Evolutionary conservation across 30 jellyfish, hydroid and myxozoan genomes (phyloP), one percentile per base, ranked within the genome.

Genomic region (Rhopilema esculentum): DNA sequence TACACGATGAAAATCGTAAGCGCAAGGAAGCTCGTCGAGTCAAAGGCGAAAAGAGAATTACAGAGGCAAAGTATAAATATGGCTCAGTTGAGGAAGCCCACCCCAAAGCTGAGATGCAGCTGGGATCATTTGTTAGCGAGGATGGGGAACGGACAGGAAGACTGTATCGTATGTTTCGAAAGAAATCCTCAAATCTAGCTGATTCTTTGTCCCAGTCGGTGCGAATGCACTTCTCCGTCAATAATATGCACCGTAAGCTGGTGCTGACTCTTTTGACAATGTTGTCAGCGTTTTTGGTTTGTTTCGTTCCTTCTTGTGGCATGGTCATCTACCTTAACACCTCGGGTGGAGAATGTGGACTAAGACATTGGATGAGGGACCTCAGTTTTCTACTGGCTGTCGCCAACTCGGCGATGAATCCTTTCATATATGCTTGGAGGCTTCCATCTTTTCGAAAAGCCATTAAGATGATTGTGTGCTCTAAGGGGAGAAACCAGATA

Each of bases 361-460:
- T 64, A 79, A 63, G 89, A 48, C 89, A 84, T 32, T 84, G 93
- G 93, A 27, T 84, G 80, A 26, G 84, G 27, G 93, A 84, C 69
- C 31, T 84, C 52, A 53, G n/a, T 0, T 84, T 84, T 27, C 75
- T 51, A 50, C 84, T 84, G 31, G 93, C 93, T 19, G 30, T 84
- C 53, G 63, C 93, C 17, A 74, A 74, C 49, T 84, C 93, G 6
- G 84, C 84, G 18, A 63, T 84, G 49, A 84, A 84, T 53, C 93
- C 93, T 2, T 84, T 84, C 57, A 84, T 84, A 1, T 84, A 84
- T 79, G 84, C 93, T 2, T 84, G 87, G 88, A 51, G 93, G 24
- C 49, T 84, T 50, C 84, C 87, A 18, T 32, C 93, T 16, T 84
- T 84, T 32, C 72, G 88, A 20, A 84, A 73, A 63, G 87, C 93